Evolutionary conservation across 2,888 invertebrate species (phyloP).

Genomic region (Silvanus unidentatus): DNA sequence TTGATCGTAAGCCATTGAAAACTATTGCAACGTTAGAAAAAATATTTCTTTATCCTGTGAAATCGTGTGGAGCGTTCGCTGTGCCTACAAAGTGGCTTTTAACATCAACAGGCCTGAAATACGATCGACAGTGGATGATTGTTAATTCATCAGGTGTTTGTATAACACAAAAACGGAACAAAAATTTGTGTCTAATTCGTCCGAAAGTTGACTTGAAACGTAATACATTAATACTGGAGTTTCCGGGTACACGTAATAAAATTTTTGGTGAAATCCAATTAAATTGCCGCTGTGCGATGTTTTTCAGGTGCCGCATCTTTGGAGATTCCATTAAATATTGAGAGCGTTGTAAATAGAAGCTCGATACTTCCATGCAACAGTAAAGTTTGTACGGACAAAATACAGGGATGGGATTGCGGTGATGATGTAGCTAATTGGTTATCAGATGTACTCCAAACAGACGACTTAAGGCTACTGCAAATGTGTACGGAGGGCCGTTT

Average conservation of each 20-base stretch:
- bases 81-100: constrained; percentile 64
- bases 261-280: not conserved
- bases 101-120: constrained; percentile 70
- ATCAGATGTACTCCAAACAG: constrained; percentile 60
- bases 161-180: constrained; percentile 81
- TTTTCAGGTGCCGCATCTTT: not conserved
- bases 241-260: constrained; percentile 53
- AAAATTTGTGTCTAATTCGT: constrained; percentile 69
- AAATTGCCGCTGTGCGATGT: no score
- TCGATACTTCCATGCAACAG: constrained; percentile 54
- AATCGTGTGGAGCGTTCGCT: constrained; percentile 81
- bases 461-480: constrained; percentile 63
- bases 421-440: constrained; percentile 77
- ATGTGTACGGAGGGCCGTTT: constrained; percentile 46
- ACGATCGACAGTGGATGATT: constrained; percentile 93
- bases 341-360: not conserved
- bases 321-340: no score
- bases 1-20: not conserved
- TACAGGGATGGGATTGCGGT: constrained; percentile 80
- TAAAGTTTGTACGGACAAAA: constrained; percentile 78
- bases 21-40: constrained; percentile 21
- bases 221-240: constrained; percentile 53
- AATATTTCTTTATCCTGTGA: constrained; percentile 75
- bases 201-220: constrained; percentile 63
- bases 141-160: constrained; percentile 74